These are phyloP conservation scores for Raja brachyura DNA, from an alignment of 2,113 vertebrate genomes.

Conservation along the genomic window DNA sequence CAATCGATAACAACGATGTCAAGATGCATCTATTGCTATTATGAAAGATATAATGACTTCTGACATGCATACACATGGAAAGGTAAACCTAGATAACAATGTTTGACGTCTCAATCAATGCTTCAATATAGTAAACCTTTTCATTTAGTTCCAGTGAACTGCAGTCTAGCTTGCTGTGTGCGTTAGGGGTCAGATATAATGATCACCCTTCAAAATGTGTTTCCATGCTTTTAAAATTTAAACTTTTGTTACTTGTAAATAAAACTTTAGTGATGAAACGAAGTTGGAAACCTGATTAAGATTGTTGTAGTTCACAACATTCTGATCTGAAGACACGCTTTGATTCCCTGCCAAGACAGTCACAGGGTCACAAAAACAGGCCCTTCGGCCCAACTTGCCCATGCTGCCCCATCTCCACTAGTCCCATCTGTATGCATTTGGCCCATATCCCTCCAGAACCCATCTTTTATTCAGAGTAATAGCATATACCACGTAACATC, in stretches of 20 bases:
- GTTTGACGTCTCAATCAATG: slow-evolving; percentile 35
- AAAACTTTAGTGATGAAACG: not conserved
- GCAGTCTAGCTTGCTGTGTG: not conserved
- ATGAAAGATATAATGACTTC: slow-evolving; percentile 29
- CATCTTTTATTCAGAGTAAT: too few relatives aligned
- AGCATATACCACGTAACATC: too few relatives aligned
- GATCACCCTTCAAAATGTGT: not conserved
- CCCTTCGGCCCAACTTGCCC: too few relatives aligned
- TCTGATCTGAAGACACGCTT: not conserved
- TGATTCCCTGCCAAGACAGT: not conserved
- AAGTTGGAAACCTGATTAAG: not conserved
- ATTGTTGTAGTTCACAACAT: not conserved
- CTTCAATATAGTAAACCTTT: not conserved
- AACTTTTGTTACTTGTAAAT: not conserved
- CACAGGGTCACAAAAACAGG: too few relatives aligned
- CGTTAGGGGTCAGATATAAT: not conserved
- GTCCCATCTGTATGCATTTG: too few relatives aligned
- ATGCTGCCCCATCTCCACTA: too few relatives aligned
- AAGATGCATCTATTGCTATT: not conserved
- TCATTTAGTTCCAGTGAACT: slow-evolving; percentile 22
- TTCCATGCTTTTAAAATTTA: not conserved
- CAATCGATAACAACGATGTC: slow-evolving; percentile 34
- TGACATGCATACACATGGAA: slow-evolving; percentile 32
- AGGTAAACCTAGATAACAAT: slow-evolving; percentile 31
- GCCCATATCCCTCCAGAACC: too few relatives aligned